Base-by-base conservation (phyloP, 2,113 vertebrate species). In the Mormoops blainvillei region DNA sequence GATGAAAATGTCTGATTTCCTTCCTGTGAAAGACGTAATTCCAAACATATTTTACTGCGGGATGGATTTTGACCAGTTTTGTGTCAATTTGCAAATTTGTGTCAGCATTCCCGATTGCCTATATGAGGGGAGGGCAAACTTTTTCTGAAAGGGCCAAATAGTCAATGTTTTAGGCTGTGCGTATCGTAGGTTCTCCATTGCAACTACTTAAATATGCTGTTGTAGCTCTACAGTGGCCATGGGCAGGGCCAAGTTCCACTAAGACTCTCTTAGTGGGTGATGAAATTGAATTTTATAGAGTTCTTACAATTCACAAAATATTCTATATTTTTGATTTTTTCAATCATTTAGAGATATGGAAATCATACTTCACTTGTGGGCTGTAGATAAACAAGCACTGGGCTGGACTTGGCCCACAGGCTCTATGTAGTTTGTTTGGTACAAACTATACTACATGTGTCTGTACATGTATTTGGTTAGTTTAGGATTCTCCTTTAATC, bases 41-140 rank as follows among this genome's bases (percentile, higher is more conserved):
- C 41, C 12, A 67, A 70, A 50, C 14, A 14, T 0, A 73, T 78
- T 94, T 92, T 95, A 93, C 56, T 61, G 36, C 26, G 18, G 10
- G 33, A 48, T 89, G 26, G 31, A 89, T 88, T 87, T 84, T 93
- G 54, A 95, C 20, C 22, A 45, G 50, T 76, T 96, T 95, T 77
- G 12, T 16, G 80, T 54, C 38, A 80, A 48, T 70, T 89, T 94
- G 18, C 5, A 82, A 88, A 56, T 93, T 76, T 85, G 54, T 63
- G n/a, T 48, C 58, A 78, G n/a, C 3, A 54, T 89, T 89, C 16
- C 41, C 67, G 38, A 91, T 73, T 68, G 48, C 73, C 41, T 89
- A 9, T 50, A 56, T 85, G 19, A 28, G 31, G 15, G 68, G 24
- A 68, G 74, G 71, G n/a, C 41, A 94, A 85, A 41, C 4, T 68